Percentiles rank a stretch among this genome's conserved stretches.
phyloP scores from a whole-genome alignment of 1,140 invertebrate genomes.

The Drosophila bocki region DNA sequence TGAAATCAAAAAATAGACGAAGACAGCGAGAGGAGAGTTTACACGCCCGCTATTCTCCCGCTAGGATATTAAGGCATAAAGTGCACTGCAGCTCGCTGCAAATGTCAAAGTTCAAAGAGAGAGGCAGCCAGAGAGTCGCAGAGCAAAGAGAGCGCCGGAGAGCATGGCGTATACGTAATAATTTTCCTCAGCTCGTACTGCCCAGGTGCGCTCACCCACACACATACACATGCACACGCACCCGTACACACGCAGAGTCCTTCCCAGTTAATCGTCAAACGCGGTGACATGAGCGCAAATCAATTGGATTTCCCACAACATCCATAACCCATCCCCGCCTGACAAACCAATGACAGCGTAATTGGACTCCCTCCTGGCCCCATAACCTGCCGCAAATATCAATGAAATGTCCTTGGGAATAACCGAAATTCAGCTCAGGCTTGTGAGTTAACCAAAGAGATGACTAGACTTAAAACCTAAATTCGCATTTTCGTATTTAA shows the following conservation, averaged over 20 bases:
- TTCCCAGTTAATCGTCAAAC: conserved; percentile 26
- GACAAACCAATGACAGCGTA: conserved; percentile 16
- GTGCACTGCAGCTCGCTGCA: conserved; percentile 49
- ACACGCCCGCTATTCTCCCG: conserved; percentile 34
- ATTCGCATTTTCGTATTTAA: background rate
- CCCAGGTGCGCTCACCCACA: conserved; percentile 22
- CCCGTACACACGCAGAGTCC: background rate
- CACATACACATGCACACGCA: background rate
- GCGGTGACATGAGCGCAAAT: conserved; percentile 20
- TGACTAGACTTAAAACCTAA: background rate
- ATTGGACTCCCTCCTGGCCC: conserved; percentile 7
- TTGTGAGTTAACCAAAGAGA: background rate
- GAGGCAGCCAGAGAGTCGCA: conserved; percentile 20
- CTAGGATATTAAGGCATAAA: conserved; percentile 45
- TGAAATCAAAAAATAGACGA: conserved; percentile 9
- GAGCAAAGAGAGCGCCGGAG: conserved; percentile 15
- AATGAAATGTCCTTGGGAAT: conserved; percentile 7
- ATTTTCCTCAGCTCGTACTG: conserved; percentile 12
- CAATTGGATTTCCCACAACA: conserved; percentile 17
- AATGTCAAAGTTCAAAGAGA: conserved; percentile 58
- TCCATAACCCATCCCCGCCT: conserved; percentile 11
- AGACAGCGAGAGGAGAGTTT: conserved; percentile 8
- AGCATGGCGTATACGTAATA: conserved; percentile 48
- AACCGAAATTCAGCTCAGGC: too few species aligned
- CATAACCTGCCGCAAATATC: conserved; percentile 4